Conservation (phyloP, 2,797 vertebrate genomes). For the Anisognathus igniventris region DNA sequence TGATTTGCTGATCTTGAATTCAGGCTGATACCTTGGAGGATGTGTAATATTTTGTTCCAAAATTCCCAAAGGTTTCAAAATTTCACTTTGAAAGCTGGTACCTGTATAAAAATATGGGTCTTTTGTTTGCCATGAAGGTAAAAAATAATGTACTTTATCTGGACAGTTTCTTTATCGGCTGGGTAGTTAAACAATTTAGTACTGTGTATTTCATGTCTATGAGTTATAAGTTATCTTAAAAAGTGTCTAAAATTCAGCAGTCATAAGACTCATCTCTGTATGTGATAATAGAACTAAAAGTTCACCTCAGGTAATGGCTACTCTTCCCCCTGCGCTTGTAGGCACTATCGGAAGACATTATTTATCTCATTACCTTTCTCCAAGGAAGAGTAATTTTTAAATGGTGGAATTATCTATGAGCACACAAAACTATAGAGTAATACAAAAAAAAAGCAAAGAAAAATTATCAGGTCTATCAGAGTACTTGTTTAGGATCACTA, state of each 20-base stretch:
- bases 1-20: not conserved
- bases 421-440: not conserved
- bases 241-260: not conserved
- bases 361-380: not conserved
- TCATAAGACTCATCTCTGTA: not conserved
- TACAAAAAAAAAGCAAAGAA: not conserved
- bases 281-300: not conserved
- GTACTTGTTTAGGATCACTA: not conserved
- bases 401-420: not conserved
- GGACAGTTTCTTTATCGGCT: not conserved
- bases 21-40: not conserved
- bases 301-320: not conserved
- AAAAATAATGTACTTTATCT: not conserved
- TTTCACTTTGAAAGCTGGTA: not conserved
- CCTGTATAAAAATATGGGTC: not conserved
- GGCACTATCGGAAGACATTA: not conserved
- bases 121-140: not conserved
- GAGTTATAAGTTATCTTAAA: not conserved
- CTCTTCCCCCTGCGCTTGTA: not conserved
- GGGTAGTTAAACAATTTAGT: not conserved
- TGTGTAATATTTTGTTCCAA: not conserved
- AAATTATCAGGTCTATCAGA: not conserved
- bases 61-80: not conserved
- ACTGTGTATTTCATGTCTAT: not conserved
- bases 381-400: not conserved